Conservation (phyloP, 2,113 vertebrate genomes). For the Actinemys pallida region DNA sequence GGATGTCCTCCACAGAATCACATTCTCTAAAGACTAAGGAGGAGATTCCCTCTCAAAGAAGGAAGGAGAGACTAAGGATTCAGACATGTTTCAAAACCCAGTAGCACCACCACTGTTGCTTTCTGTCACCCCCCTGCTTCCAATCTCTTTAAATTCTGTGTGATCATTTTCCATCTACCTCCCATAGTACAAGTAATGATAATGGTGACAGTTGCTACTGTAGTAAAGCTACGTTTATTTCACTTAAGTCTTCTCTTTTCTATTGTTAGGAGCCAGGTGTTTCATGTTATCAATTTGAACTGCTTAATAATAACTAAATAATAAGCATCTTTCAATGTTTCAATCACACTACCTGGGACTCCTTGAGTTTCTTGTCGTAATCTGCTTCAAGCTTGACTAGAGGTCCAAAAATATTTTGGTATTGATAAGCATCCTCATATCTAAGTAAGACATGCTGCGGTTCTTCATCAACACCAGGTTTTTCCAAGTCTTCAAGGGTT, state of each 20-base stretch:
- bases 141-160: not conserved
- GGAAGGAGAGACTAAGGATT: not conserved
- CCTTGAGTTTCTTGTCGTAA: constrained; percentile 99
- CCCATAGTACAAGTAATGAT: not conserved
- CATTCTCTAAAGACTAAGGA: not conserved
- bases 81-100: not conserved
- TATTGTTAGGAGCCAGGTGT: not conserved
- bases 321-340: not conserved
- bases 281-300: not conserved
- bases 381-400: constrained; percentile 98
- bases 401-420: constrained; percentile 98
- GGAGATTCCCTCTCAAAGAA: not conserved
- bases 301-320: not conserved
- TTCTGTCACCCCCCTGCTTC: not conserved
- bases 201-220: not conserved
- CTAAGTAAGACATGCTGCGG: constrained; percentile 96
- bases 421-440: constrained; percentile 98
- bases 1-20: not conserved
- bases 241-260: not conserved
- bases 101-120: not conserved
- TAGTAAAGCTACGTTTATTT: not conserved
- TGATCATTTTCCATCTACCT: not conserved
- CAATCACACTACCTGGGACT: constrained; percentile 89
- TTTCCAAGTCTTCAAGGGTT: constrained; percentile 96
- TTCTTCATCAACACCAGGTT: constrained; percentile 97